phyloP scores from a whole-genome alignment of 2,113 vertebrate species.

The Proteles cristata region DNA sequence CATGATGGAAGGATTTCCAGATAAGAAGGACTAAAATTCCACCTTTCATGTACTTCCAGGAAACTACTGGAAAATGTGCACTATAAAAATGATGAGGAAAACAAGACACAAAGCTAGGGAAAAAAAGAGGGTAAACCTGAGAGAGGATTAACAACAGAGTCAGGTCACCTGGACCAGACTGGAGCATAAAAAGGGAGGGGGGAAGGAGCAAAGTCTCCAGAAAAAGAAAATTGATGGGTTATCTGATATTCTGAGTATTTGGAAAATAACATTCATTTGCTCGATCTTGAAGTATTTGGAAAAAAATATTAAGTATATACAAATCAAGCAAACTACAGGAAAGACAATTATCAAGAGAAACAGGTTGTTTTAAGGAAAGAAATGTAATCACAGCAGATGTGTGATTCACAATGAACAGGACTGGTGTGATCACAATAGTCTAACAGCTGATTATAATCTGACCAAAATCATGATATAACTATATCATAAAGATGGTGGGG shows the following conservation, averaged over 20 bases:
- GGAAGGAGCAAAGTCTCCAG: neutral
- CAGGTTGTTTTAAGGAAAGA: neutral
- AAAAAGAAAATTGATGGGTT: neutral
- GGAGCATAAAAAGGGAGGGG: neutral
- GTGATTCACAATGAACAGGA: neutral
- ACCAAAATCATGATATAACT: neutral
- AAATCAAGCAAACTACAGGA: neutral
- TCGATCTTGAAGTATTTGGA: neutral
- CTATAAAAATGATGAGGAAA: neutral
- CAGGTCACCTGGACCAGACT: fast-evolving
- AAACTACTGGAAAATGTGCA: neutral
- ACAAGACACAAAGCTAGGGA: neutral
- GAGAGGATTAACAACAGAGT: neutral
- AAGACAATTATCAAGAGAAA: neutral
- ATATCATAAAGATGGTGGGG: neutral
- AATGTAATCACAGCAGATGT: neutral
- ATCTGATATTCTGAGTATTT: neutral
- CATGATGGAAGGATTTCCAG: neutral
- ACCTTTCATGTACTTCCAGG: neutral
- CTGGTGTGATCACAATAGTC: too few relatives aligned
- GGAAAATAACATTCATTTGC: neutral
- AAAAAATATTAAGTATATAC: neutral
- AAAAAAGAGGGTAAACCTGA: neutral
- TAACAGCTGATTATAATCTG: neutral
- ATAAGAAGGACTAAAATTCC: neutral